phyloP scores from a whole-genome alignment of 2,888 invertebrate species.

The Volucella zonaria region DNA sequence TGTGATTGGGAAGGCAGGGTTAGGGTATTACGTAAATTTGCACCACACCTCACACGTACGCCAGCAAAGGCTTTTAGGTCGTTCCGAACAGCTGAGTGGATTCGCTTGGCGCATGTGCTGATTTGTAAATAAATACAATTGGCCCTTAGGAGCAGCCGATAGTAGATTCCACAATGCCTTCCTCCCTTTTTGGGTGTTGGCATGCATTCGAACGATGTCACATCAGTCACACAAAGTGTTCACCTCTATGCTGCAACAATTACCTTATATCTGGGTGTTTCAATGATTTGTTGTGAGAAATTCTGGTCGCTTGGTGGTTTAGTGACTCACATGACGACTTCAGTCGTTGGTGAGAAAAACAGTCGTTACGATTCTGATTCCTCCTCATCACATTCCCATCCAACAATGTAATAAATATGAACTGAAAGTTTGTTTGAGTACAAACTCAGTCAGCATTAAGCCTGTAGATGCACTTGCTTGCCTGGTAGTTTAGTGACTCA shows the following conservation, averaged over 20 bases:
- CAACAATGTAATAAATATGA: slow-evolving; percentile 1
- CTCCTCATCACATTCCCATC: background rate
- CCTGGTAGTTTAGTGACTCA: slow-evolving; percentile 81
- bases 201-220: slow-evolving; percentile 40
- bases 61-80: slow-evolving; percentile 31
- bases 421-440: background rate
- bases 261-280: slow-evolving; percentile 17
- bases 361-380: slow-evolving; percentile 20
- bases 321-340: slow-evolving; percentile 82
- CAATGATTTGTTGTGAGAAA: slow-evolving; percentile 50
- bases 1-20: background rate
- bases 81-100: slow-evolving; percentile 54
- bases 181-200: slow-evolving; percentile 31
- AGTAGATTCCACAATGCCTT: background rate
- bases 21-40: too few relatives aligned
- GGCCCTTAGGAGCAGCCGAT: slow-evolving; percentile 23
- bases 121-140: background rate
- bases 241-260: background rate
- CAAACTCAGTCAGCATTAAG: background rate
- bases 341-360: slow-evolving; percentile 54
- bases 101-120: slow-evolving; percentile 42
- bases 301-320: slow-evolving; percentile 78
- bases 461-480: slow-evolving; percentile 74
- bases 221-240: background rate
- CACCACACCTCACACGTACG: background rate